Base-by-base conservation (phyloP, 2,113 vertebrate genomes). In the Menura novaehollandiae region DNA sequence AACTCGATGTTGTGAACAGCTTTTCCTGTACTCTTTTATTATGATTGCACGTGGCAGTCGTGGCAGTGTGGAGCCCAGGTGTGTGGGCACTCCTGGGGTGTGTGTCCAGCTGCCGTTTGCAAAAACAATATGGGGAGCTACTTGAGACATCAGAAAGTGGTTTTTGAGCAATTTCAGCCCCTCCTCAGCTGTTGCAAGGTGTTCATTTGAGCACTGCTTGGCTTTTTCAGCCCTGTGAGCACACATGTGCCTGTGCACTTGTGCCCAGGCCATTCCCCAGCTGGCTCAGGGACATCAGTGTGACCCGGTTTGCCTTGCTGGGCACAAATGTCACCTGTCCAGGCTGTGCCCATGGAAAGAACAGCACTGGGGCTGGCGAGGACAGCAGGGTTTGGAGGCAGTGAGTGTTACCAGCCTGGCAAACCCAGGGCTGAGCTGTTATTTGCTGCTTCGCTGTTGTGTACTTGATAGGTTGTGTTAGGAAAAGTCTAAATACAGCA, bases 221-320 rank as follows among this genome's bases (percentile, higher is more conserved):
- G 24, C 52, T 59, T 41, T n/a, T 35, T 28, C 15, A 5, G 1
- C 55, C 24, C 35, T 5, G 44, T 23, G 71, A 64, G 71, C 59
- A 2, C 22, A 2, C 3, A 3, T 0, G 4, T 33, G 43, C 33
- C 67, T 1, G 1, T 15, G 22, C 13, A 0, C 43, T 22, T 2
- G 0, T 16, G 23, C 41, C 43, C 22, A 6, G 30, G 35, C 33
- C 1, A 0, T 33, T 8, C 73, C 62, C 35, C 63, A 20, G 39
- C 19, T 20, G 53, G 4, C 44, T 35, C 15, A 1, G 53, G 13
- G 46, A 1, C 3, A 51, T 9, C 15, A 1, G 8, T 1, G 24
- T 15, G 19, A 2, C 51, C 46, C 4, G 32, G 15, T 43, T 19
- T 28, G 62, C n/a, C 26, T 15, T 35, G 37, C 58, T 26, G 27